Conservation (phyloP, 2,113 vertebrate genomes). For the Phrynocephalus versicolor region DNA sequence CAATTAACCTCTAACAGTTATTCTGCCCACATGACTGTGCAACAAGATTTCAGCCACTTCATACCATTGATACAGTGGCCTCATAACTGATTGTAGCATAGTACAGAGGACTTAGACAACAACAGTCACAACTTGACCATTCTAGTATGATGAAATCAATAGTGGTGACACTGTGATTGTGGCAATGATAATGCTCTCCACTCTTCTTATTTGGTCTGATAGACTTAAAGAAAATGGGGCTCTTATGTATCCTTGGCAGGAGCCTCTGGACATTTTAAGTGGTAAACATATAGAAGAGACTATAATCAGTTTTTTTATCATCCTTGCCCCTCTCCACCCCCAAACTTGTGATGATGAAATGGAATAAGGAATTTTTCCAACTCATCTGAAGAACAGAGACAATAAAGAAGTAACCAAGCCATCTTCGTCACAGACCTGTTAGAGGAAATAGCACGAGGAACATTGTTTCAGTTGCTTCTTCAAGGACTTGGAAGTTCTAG, state of each 20-base stretch:
- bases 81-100: neutral
- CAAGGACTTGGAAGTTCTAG: neutral
- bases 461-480: neutral
- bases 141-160: neutral
- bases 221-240: no score
- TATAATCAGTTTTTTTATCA: no score
- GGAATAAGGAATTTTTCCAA: neutral
- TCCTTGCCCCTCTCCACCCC: neutral
- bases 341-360: neutral
- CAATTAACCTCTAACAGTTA: no score
- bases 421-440: neutral
- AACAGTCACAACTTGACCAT: neutral
- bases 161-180: neutral
- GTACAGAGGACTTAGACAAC: neutral
- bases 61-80: no score
- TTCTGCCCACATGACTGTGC: no score
- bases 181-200: neutral
- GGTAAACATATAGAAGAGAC: neutral
- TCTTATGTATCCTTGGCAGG: neutral
- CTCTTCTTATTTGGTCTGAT: neutral
- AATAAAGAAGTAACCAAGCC: neutral
- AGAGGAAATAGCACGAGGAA: neutral
- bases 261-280: neutral
- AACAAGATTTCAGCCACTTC: no score
- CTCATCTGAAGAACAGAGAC: neutral